Conservation (phyloP, 2,888 invertebrate genomes). For the Sicus ferrugineus region DNA sequence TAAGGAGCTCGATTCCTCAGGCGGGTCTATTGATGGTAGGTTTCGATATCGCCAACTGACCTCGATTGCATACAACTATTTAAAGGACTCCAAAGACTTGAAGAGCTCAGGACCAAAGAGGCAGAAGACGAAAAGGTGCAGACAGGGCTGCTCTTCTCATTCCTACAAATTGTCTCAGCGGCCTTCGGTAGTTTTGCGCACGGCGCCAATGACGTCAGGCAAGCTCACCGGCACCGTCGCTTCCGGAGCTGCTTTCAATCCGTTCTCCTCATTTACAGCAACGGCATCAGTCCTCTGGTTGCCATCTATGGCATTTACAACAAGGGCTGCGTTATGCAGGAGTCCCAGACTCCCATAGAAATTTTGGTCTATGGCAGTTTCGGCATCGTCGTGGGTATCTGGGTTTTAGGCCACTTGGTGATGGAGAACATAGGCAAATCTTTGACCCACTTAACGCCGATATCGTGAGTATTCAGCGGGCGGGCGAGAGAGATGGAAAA, state of each 20-base stretch:
- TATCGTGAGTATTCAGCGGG: conserved; percentile 89
- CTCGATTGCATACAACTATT: too few species aligned
- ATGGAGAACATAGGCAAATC: conserved; percentile 98
- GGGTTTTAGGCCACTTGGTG: conserved; percentile 95
- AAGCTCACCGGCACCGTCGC: conserved; percentile 40
- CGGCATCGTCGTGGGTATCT: conserved; percentile 94
- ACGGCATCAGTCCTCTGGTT: conserved; percentile 96
- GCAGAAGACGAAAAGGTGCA: conserved; percentile 61
- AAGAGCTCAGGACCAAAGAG: conserved; percentile 40
- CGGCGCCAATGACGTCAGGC: conserved; percentile 98
- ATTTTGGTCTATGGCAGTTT: conserved; percentile 93
- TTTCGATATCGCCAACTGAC: conserved; percentile 15
- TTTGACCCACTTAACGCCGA: conserved; percentile 94
- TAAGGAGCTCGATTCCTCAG: conserved; percentile 42
- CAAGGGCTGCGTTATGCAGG: conserved; percentile 82
- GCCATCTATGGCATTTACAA: conserved; percentile 91
- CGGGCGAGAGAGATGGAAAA: too few species aligned
- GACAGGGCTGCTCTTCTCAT: conserved; percentile 74
- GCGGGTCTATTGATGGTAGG: conserved; percentile 75
- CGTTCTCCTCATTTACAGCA: conserved; percentile 68
- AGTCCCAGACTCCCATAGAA: conserved; percentile 87
- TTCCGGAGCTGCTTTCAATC: too few species aligned
- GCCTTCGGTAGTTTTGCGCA: conserved; percentile 98
- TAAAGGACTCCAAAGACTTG: too few species aligned
- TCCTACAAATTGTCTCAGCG: conserved; percentile 95